phyloP scores from a whole-genome alignment of 2,797 vertebrate genomes.

The Lemur catta region DNA sequence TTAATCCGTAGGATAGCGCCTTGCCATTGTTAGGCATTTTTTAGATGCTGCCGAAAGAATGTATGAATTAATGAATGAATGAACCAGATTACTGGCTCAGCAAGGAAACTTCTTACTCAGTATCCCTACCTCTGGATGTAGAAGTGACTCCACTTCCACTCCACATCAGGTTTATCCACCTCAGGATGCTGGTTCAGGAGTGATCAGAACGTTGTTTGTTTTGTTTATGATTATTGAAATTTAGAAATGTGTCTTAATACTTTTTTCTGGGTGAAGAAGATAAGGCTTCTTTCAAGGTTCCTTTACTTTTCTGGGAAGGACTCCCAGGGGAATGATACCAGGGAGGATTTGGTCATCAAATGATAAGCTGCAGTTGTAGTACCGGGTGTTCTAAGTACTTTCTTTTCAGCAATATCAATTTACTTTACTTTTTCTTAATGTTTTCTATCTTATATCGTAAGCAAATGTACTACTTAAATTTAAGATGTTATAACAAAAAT shows the following conservation, averaged over 20 bases:
- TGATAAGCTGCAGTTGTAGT: not conserved
- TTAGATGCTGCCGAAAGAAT: not conserved
- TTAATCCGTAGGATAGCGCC: not conserved
- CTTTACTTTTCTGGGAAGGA: slow-evolving; percentile 13
- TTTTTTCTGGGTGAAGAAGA: not conserved
- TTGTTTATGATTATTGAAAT: not conserved
- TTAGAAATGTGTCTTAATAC: not conserved
- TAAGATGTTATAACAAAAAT: not conserved
- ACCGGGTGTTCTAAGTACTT: not conserved
- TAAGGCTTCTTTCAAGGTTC: not conserved
- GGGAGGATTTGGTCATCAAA: not conserved
- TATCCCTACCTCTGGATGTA: not conserved
- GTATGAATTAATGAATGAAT: not conserved
- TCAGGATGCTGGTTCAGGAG: not conserved
- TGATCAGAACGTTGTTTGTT: not conserved
- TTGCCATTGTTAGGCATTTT: not conserved
- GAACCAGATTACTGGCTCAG: not conserved
- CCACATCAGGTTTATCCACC: too few species aligned
- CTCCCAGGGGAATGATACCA: not conserved
- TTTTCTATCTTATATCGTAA: not conserved
- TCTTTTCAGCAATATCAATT: slow-evolving; percentile 6
- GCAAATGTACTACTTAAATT: not conserved
- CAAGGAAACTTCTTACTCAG: not conserved
- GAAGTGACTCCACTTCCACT: not conserved
- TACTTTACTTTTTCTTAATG: not conserved